Evolutionary conservation across 1,140 invertebrate species (phyloP).

Genomic region (Ctenoplectra terminalis): DNA sequence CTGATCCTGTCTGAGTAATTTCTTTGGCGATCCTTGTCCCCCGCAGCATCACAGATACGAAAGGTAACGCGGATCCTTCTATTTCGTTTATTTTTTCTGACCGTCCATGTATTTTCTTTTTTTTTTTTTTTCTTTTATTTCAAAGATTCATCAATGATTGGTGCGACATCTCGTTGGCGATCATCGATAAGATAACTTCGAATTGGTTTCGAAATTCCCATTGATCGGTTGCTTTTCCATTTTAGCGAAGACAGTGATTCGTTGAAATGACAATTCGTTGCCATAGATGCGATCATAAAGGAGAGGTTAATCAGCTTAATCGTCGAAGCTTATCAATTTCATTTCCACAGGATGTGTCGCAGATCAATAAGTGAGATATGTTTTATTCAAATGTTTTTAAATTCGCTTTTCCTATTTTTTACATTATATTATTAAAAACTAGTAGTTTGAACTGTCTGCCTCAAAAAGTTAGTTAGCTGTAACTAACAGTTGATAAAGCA

Average conservation of each 20-base stretch:
- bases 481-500: neutral
- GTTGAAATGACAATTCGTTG: conserved; percentile 34
- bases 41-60: neutral
- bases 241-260: neutral
- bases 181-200: neutral
- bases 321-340: conserved; percentile 41
- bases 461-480: neutral
- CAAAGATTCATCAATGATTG: neutral
- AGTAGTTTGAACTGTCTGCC: too few relatives aligned
- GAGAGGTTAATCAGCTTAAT: conserved; percentile 53
- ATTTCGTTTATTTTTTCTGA: neutral
- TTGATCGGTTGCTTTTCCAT: neutral
- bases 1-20: neutral
- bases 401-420: too few relatives aligned
- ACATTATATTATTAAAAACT: too few relatives aligned
- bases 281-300: conserved; percentile 16
- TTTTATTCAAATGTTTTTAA: too few relatives aligned
- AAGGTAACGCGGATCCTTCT: too few relatives aligned
- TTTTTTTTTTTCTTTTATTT: neutral
- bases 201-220: neutral
- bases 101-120: neutral
- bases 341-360: neutral
- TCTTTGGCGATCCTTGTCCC: neutral
- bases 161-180: neutral
- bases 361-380: conserved; percentile 16